Base-by-base conservation (phyloP, 2,888 invertebrate genomes). In the Drosophila birchii region DNA sequence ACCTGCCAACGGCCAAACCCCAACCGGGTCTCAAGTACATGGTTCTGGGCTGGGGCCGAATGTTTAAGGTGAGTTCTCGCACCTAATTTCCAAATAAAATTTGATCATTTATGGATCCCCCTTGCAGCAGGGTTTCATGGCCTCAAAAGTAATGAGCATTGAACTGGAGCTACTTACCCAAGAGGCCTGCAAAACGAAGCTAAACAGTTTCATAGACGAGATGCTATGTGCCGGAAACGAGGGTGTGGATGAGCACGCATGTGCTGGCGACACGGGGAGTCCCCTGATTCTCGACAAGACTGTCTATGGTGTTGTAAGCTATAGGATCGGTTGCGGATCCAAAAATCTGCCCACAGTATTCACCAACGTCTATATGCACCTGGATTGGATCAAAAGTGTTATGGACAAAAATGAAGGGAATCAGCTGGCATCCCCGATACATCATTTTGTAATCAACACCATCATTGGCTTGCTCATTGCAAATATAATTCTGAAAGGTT, bases 21-120 rank as follows among this genome's bases (percentile, higher is more conserved):
- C 12, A 20, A 7, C 18, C 34, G n/a, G 23, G 29, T 11, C 12
- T 9, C 2, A 38, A 12, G 0, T 78, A 76, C n/a, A 74, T 75
- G 16, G 78, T 86, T 0, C 20, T 87, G 2, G 89, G 86, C 26
- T 86, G 86, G 86, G 86, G 86, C 0, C 59, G 87, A 0, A n/a
- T 86, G 16, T 75, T 39, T 14, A 77, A 53, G 74, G 86, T 87
- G 47, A 75, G 68, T 34, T 18, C 14, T 29, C 1, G 0, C 5
- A 20, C 20, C 9, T 14, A 51, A 5, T 14, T 18, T 0, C 1
- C 5, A 20, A 11, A 6, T 7, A 12, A 12, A 12, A 34, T 16
- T 16, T 0, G 0, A 14, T 9, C 3, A 16, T 2, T 34, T 16
- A 11, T 6, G 6, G 3, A 5, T 34, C 20, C 36, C 36, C 26